Base-by-base conservation (phyloP, 2,888 invertebrate genomes). In the Furcula furcula region DNA sequence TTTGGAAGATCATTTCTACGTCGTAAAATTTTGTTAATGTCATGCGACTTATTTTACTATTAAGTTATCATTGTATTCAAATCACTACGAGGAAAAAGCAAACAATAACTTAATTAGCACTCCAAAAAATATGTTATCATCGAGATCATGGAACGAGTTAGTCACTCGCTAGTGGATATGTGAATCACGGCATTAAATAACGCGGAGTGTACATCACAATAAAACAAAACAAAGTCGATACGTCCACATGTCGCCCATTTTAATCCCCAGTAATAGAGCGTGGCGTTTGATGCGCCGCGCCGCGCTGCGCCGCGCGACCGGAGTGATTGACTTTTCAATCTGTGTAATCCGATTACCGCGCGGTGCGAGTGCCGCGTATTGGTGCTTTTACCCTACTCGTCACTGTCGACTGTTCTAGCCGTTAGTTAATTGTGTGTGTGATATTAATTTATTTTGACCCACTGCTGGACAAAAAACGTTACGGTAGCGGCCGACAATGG, bases 301-400 rank as follows among this genome's bases (percentile, higher is more conserved):
- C 26, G 34, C 39, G 38, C 39, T 44, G 73, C 67, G 45, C 47
- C 29, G 40, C 41, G 50, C 47, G 55, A 50, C 59, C 75, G 78
- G 84, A 83, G 80, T 85, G 85, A 87, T 85, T 86, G 87, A 87
- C 86, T 86, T 85, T 86, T 85, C 86, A 86, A 86, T 87, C 83
- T 82, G 67, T 68, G 65, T 86, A 87, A 87, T 86, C 76, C 70
- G 74, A 70, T 69, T 75, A 74, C 49, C 19, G 44, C 55, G 57
- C 55, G 43, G 49, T 38, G 46, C 47, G 52, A 56, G 52, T 55
- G 69, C 58, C 63, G 56, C 52, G 44, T 55, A 65, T 56, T 57
- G 68, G 65, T 48, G 47, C 59, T 47, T 51, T 55, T 68, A 70
- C 74, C 74, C 77, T 63, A 64, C 65, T 38, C 47, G 41, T 53